These are phyloP conservation scores for Azorinus chamasolen DNA, from an alignment of 2,888 invertebrate species.

Conservation along the genomic window DNA sequence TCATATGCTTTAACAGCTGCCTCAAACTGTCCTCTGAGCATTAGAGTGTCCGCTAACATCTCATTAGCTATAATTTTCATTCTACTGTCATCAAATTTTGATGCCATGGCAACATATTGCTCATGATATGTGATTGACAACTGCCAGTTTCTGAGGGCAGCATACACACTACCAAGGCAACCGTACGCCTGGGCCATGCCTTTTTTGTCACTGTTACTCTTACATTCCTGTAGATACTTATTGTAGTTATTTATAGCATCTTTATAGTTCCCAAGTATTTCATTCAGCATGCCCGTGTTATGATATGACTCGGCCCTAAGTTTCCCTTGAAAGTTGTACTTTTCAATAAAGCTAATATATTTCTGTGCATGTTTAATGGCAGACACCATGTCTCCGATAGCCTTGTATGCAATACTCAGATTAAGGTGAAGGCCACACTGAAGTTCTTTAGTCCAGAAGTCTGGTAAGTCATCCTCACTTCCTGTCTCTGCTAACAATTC, in stretches of 20 bases:
- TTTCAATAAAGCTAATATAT: slow-evolving; percentile 70
- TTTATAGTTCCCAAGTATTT: slow-evolving; percentile 80
- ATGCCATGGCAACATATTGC: slow-evolving; percentile 79
- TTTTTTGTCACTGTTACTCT: slow-evolving; percentile 73
- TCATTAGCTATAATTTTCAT: slow-evolving; percentile 79
- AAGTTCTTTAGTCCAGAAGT: slow-evolving; percentile 83
- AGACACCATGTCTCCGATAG: slow-evolving; percentile 79
- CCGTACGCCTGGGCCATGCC: slow-evolving; percentile 83
- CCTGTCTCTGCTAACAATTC: slow-evolving; percentile 73
- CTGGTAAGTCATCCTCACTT: slow-evolving; percentile 71
- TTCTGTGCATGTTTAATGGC: slow-evolving; percentile 80
- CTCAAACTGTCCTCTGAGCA: slow-evolving; percentile 77
- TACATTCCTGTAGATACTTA: slow-evolving; percentile 75
- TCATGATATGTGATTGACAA: slow-evolving; percentile 81
- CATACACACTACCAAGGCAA: slow-evolving; percentile 82
- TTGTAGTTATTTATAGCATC: slow-evolving; percentile 81
- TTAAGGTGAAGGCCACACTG: slow-evolving; percentile 83
- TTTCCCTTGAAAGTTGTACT: slow-evolving; percentile 67
- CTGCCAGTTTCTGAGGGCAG: slow-evolving; percentile 78
- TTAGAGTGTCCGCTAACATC: slow-evolving; percentile 81
- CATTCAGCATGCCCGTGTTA: slow-evolving; percentile 83
- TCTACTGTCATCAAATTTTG: slow-evolving; percentile 68
- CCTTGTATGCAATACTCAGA: slow-evolving; percentile 84
- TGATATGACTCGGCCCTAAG: slow-evolving; percentile 79
- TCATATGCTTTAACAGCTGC: slow-evolving; percentile 74